A percentile compares a stretch with the other conserved stretches of the same genome.
These are phyloP conservation scores for Grammomys dolichurus DNA, from an alignment of 2,113 vertebrate species.

Conservation along the genomic window DNA sequence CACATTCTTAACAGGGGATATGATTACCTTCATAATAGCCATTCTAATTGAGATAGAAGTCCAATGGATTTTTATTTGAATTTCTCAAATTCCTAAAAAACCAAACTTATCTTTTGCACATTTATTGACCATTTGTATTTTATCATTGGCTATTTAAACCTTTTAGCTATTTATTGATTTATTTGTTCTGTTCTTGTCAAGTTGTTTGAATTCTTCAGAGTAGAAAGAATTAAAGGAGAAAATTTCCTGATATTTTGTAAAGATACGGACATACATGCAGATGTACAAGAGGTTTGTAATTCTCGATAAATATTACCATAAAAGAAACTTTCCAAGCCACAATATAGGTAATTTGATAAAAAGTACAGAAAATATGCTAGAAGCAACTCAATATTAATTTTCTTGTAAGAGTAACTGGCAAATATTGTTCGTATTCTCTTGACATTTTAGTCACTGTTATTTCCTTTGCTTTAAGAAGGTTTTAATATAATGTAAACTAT, in stretches of 20 bases:
- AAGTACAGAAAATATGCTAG: neutral
- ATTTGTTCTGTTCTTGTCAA: neutral
- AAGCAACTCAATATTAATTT: neutral
- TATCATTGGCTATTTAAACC: neutral
- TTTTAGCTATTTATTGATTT: neutral
- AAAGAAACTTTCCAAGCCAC: neutral
- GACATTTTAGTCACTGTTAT: neutral
- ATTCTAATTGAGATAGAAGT: neutral
- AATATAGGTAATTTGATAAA: neutral
- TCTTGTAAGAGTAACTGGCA: neutral
- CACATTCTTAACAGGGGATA: no score
- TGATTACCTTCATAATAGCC: neutral
- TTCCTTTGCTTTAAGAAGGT: neutral
- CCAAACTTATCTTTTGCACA: no score
- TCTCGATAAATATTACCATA: no score
- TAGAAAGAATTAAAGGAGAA: neutral
- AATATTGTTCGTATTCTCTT: neutral
- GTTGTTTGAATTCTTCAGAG: neutral
- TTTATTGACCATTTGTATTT: neutral
- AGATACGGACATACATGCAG: neutral
- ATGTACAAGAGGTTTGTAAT: neutral
- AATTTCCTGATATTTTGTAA: neutral
- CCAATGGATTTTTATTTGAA: neutral
- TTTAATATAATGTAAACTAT: neutral
- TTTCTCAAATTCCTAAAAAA: neutral